A percentile compares a stretch with the other conserved stretches of the same genome.
Evolutionary conservation across 2,888 invertebrate species (phyloP).

Genomic region (Crioceris asparagi): DNA sequence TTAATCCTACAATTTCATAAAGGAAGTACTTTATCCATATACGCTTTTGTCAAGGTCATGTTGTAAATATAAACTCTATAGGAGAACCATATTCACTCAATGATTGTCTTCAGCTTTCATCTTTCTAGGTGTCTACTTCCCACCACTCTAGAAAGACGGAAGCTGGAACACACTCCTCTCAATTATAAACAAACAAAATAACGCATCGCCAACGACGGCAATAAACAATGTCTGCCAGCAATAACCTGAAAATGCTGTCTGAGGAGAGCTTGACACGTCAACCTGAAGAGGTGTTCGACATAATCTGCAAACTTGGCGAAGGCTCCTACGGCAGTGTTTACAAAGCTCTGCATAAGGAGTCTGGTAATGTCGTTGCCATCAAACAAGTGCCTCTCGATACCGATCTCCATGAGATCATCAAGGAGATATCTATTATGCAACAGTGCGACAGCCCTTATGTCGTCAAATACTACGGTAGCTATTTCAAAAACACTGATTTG

Average conservation of each 20-base stretch:
- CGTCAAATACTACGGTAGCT: conserved; percentile 99
- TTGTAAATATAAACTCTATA: too few species aligned
- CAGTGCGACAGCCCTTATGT: conserved; percentile 99
- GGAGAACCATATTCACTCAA: too few species aligned
- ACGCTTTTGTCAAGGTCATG: too few species aligned
- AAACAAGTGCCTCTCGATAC: conserved; percentile 99
- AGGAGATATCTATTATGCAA: conserved; percentile 99
- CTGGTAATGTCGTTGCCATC: conserved; percentile 90
- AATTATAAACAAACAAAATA: conserved; percentile 1
- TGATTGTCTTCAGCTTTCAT: conserved; percentile 21
- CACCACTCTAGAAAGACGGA: conserved; percentile 1
- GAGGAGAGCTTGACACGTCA: conserved; percentile 94
- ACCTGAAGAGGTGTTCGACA: conserved; percentile 98
- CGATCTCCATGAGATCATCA: conserved; percentile 97
- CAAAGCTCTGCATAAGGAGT: conserved; percentile 97
- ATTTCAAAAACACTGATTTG: conserved; percentile 97
- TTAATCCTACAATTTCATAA: too few species aligned
- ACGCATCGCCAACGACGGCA: not conserved
- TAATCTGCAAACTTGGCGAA: conserved; percentile 97
- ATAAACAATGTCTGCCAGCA: conserved; percentile 19
- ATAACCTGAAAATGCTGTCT: conserved; percentile 80
- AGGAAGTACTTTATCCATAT: too few species aligned
- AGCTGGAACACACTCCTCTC: not conserved
- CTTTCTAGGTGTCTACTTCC: conserved; percentile 18
- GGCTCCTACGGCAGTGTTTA: conserved; percentile 97